Evolutionary conservation across 2,888 invertebrate species (phyloP).

Genomic region (Antheraea yamamai): DNA sequence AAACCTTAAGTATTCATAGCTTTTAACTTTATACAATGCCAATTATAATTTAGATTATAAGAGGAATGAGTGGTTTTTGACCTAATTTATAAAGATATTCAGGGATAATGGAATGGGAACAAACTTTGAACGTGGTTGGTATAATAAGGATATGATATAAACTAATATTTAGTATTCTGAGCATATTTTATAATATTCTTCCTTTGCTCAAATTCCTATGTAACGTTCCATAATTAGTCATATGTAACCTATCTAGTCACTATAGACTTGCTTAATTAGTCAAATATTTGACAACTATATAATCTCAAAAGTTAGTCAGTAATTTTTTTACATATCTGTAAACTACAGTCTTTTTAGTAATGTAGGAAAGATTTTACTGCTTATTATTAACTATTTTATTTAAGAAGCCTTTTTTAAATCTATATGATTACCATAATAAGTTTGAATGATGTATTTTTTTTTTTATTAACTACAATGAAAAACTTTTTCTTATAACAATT

Average conservation of each 20-base stretch:
- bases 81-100: constrained; percentile 35
- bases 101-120: constrained; percentile 38
- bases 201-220: constrained; percentile 48
- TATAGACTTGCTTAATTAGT: constrained; percentile 20
- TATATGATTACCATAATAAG: neutral
- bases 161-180: neutral
- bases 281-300: constrained; percentile 20
- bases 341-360: constrained; percentile 16
- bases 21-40: constrained; percentile 24
- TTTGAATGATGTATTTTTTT: neutral
- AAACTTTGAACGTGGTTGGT: constrained; percentile 36
- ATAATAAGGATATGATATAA: constrained; percentile 26
- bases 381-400: neutral
- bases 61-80: constrained; percentile 32
- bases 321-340: constrained; percentile 43
- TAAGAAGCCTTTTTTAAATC: neutral
- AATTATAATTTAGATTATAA: constrained; percentile 15
- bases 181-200: constrained; percentile 27
- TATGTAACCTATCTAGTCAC: constrained; percentile 13
- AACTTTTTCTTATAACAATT: constrained; percentile 23
- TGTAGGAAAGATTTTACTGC: constrained; percentile 9
- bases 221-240: constrained; percentile 27
- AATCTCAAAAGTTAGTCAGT: constrained; percentile 28
- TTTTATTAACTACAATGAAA: neutral
- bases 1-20: constrained; percentile 50